Evolutionary conservation across 2,888 invertebrate genomes (phyloP).

Genomic region (Apamea monoglypha): DNA sequence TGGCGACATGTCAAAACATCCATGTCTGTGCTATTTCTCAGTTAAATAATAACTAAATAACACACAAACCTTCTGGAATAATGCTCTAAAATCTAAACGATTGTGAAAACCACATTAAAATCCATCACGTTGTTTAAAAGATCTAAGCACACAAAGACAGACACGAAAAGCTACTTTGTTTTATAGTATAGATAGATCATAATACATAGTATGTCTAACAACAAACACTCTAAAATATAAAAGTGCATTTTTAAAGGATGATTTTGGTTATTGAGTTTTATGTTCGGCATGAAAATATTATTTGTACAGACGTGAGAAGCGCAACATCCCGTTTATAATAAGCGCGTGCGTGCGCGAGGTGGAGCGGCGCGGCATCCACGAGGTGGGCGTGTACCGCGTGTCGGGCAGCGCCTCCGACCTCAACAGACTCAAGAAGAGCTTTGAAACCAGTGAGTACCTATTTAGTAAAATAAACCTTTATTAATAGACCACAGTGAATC

Average conservation of each 20-base stretch:
- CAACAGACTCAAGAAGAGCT: slow-evolving; percentile 96
- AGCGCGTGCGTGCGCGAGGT: slow-evolving; percentile 98
- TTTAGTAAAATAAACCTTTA: not conserved
- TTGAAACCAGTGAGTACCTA: slow-evolving; percentile 95
- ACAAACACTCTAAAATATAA: not conserved
- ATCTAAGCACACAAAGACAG: not conserved
- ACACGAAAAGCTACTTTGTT: not conserved
- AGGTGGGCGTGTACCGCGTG: slow-evolving; percentile 98
- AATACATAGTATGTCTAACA: not conserved
- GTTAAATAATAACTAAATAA: not conserved
- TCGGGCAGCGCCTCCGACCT: slow-evolving; percentile 98
- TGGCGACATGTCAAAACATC: not conserved
- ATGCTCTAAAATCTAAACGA: not conserved
- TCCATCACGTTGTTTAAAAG: not conserved
- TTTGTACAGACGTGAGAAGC: slow-evolving; percentile 93
- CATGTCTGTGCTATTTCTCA: not conserved
- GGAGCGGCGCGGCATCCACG: slow-evolving; percentile 96
- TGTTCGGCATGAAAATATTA: not conserved
- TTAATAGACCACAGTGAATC: not conserved
- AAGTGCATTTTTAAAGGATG: not conserved
- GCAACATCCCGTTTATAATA: slow-evolving; percentile 96
- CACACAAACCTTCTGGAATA: not conserved
- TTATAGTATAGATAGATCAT: not conserved
- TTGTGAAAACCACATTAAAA: not conserved
- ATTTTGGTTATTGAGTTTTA: not conserved